phyloP scores from a whole-genome alignment of 2,797 vertebrate species.

The Myotis findleyi region DNA sequence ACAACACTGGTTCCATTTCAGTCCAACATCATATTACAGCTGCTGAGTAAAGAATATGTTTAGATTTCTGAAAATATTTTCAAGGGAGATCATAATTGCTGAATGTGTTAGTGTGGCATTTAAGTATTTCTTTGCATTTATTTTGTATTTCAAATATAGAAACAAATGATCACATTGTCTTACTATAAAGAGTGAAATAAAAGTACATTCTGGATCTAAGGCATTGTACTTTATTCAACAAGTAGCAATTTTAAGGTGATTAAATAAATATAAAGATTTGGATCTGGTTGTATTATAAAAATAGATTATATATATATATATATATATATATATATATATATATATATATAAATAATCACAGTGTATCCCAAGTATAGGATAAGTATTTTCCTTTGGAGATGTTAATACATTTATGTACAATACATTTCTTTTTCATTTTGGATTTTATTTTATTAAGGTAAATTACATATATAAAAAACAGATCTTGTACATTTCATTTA shows the following conservation, averaged over 20 bases:
- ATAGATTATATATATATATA: background rate
- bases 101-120: constrained; percentile 56
- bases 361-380: background rate
- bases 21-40: constrained; percentile 54
- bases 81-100: constrained; percentile 43
- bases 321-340: background rate
- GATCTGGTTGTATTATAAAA: background rate
- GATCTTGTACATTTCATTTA: background rate
- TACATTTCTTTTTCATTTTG: background rate
- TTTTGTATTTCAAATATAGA: constrained; percentile 55
- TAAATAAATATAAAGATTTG: background rate
- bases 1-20: constrained; percentile 46
- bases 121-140: constrained; percentile 9
- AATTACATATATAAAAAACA: background rate
- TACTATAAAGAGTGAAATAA: background rate
- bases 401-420: background rate
- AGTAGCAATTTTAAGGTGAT: background rate
- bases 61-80: constrained; percentile 58
- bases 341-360: background rate
- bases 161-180: background rate
- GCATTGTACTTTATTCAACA: background rate
- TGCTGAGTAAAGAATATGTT: constrained; percentile 62
- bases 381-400: background rate
- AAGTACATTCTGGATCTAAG: constrained; percentile 12
- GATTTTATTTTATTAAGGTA: background rate